Evolutionary conservation across 2,113 vertebrate species (phyloP), one percentile per base, ranked within the genome.

Genomic region (Morone saxatilis): DNA sequence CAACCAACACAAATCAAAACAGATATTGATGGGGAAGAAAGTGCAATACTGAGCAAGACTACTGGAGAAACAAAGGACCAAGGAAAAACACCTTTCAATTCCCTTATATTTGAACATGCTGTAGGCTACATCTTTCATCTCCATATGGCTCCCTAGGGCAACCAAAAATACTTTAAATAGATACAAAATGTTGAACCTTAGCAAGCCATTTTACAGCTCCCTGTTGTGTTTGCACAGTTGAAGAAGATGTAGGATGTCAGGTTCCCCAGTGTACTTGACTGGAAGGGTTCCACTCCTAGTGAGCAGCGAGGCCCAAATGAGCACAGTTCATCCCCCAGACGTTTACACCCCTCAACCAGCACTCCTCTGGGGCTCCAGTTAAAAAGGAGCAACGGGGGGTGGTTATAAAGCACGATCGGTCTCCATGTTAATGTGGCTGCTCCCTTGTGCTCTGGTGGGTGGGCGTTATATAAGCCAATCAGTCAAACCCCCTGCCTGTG

Each of bases 1-100:
- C 59, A 60, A 76, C 84, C 57, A 80, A 85, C 71, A 76, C 76
- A 72, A 73, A 86, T 88, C 80, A 78, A 89, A 85, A 85, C 74
- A 20, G 41, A 89, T 86, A 80, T 63, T 72, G 85, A 86, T 19
- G 65, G 61, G 25, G 1, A 45, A 68, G 60, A 86, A 84, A 79
- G 74, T 45, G 11, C 68, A 85, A 41, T 11, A 63, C 31, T 43
- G 62, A 80, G 78, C 61, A 47, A 75, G 31, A 66, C 54, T 57
- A 47, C 59, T 17, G 31, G 50, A 63, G 65, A 47, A 86, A 54
- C 56, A 56, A 80, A 80, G 62, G 41, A 65, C 45, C 65, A 25
- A 68, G 61, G 20, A 9, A n/a, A 79, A 78, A 59, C 13, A 61
- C n/a, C 38, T 85, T 66, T 61, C 71, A 86, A 62, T 71, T 76